Conservation (phyloP, 1,140 invertebrate species). For the Neelides sp. region DNA sequence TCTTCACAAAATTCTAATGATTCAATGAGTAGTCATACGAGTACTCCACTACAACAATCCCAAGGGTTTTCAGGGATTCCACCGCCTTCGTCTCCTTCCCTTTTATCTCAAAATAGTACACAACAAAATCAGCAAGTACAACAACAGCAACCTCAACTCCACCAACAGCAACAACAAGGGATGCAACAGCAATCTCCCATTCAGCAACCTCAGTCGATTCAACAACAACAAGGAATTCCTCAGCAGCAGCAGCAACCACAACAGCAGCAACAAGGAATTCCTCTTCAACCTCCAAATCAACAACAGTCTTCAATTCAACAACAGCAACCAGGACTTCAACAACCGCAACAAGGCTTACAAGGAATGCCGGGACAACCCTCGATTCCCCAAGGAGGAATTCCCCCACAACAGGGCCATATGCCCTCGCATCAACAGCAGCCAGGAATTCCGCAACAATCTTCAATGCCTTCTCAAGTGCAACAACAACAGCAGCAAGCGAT, state of each 20-base stretch:
- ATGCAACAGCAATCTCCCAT: background rate
- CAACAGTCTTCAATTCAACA: constrained; percentile 35
- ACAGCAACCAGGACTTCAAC: constrained; percentile 32
- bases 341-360: constrained; percentile 22
- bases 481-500: background rate
- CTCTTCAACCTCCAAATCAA: constrained; percentile 23
- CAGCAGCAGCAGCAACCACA: constrained; percentile 1
- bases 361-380: constrained; percentile 29
- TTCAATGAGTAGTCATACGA: background rate
- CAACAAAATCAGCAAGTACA: constrained; percentile 7
- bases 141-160: constrained; percentile 32
- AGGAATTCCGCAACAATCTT: constrained; percentile 1
- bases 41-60: background rate
- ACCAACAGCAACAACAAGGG: background rate
- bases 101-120: constrained; percentile 1
- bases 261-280: background rate
- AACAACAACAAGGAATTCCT: background rate
- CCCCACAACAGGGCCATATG: background rate
- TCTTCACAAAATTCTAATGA: background rate
- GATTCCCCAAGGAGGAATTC: constrained; percentile 5
- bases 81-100: constrained; percentile 17
- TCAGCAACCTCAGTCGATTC: background rate
- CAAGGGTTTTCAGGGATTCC: background rate
- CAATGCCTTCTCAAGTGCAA: background rate
- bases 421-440: constrained; percentile 3